Evolutionary conservation across 2,797 vertebrate species (phyloP).

Genomic region (Poecilia gillii): DNA sequence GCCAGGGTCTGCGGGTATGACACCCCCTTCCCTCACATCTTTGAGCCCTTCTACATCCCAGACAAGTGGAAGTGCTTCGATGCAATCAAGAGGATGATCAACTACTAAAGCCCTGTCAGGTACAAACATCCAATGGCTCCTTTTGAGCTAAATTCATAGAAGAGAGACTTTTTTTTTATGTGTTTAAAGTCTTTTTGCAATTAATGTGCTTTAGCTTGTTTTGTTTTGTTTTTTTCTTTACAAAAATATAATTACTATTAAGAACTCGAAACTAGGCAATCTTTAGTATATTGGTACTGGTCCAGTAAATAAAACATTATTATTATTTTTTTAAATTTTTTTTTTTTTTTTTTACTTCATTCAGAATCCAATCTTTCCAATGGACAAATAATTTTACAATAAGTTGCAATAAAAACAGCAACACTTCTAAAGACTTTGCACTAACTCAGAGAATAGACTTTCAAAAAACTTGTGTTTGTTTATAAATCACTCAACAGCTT

Average conservation of each 20-base stretch:
- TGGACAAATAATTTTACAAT: too few species aligned
- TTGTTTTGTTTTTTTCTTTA: conserved; percentile 36
- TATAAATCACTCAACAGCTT: too few species aligned
- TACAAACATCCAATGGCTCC: conserved; percentile 27
- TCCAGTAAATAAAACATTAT: background rate
- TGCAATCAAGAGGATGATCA: conserved; percentile 94
- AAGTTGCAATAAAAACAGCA: too few species aligned
- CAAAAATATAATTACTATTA: conserved; percentile 10
- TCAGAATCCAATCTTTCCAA: too few species aligned
- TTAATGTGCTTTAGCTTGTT: conserved; percentile 18
- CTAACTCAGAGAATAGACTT: too few species aligned
- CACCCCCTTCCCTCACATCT: conserved; percentile 97
- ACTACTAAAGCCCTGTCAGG: conserved; percentile 84
- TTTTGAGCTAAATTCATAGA: conserved; percentile 16
- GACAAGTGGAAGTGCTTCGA: conserved; percentile 99
- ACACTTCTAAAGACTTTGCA: too few species aligned
- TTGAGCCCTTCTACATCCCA: conserved; percentile 98
- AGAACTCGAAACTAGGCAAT: background rate
- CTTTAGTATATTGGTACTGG: background rate
- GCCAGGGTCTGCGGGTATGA: conserved; percentile 96
- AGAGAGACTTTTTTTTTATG: background rate
- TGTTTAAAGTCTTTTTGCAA: conserved; percentile 22
- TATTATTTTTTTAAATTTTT: too few species aligned
- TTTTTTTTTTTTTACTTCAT: too few species aligned
- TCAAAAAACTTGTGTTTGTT: too few species aligned